phyloP scores from a whole-genome alignment of 2,113 vertebrate species.

The Etheostoma spectabile region DNA sequence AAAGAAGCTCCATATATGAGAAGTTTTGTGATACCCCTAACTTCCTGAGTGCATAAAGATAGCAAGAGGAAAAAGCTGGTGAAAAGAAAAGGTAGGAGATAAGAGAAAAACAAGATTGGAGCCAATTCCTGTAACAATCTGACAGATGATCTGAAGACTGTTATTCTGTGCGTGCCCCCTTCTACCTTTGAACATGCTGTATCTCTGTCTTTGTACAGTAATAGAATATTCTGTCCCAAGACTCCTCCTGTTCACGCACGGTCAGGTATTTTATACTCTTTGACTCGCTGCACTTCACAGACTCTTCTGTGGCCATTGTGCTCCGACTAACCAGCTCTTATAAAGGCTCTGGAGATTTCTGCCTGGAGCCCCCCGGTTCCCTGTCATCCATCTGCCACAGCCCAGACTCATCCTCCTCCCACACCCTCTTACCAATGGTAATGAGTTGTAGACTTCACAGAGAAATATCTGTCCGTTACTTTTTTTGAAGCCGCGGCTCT shows the following conservation, averaged over 20 bases:
- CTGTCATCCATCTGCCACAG: slow-evolving; percentile 76
- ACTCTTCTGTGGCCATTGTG: slow-evolving; percentile 70
- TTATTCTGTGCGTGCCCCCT: slow-evolving; percentile 34
- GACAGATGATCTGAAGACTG: slow-evolving; percentile 52
- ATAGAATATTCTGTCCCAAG: slow-evolving; percentile 70
- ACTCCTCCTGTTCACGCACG: slow-evolving; percentile 55
- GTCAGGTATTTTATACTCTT: slow-evolving; percentile 71
- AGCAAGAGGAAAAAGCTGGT: slow-evolving; percentile 13
- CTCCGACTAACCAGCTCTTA: slow-evolving; percentile 68
- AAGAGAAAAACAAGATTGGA: slow-evolving; percentile 38
- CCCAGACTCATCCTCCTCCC: slow-evolving; percentile 50
- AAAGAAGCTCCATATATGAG: slow-evolving; percentile 17
- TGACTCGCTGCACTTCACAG: slow-evolving; percentile 67
- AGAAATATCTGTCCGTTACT: slow-evolving; percentile 64
- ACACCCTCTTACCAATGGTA: slow-evolving; percentile 70
- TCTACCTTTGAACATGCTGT: slow-evolving; percentile 37
- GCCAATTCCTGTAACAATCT: slow-evolving; percentile 45
- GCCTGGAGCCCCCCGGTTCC: slow-evolving; percentile 62
- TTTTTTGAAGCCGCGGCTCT: slow-evolving; percentile 66
- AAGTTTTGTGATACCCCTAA: slow-evolving; percentile 22
- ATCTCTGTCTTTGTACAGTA: slow-evolving; percentile 49
- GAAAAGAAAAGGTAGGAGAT: slow-evolving; percentile 30
- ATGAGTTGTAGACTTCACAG: slow-evolving; percentile 79
- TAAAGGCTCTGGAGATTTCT: slow-evolving; percentile 71
- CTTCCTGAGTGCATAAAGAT: slow-evolving; percentile 21